Evolutionary conservation across 2,888 invertebrate species (phyloP).

Genomic region (Trichopria drosophilae): DNA sequence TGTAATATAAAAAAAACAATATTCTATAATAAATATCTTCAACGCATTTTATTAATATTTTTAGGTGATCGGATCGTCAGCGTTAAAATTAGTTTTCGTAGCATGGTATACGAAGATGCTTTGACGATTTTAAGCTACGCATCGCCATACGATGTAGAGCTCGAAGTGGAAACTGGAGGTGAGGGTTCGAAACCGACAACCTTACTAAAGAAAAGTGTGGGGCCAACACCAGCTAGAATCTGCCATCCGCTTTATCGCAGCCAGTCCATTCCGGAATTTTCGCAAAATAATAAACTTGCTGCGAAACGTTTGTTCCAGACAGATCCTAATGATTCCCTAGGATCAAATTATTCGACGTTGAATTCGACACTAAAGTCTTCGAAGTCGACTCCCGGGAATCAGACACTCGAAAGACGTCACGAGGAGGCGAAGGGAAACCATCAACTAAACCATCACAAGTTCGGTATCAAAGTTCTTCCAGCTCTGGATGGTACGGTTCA

Average conservation of each 20-base stretch:
- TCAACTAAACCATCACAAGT: conserved; percentile 62
- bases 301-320: conserved; percentile 56
- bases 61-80: conserved; percentile 86
- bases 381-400: conserved; percentile 48
- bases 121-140: conserved; percentile 87
- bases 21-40: neutral
- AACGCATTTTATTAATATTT: no score
- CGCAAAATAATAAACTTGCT: conserved; percentile 56
- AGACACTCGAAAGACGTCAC: conserved; percentile 50
- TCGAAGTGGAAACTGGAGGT: conserved; percentile 70
- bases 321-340: conserved; percentile 56
- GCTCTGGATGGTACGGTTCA: conserved; percentile 54
- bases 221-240: conserved; percentile 58
- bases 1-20: neutral
- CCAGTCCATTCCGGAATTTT: conserved; percentile 78
- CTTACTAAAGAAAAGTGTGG: conserved; percentile 54
- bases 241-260: conserved; percentile 77
- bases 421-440: conserved; percentile 62
- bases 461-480: conserved; percentile 69
- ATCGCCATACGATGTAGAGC: conserved; percentile 84
- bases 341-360: conserved; percentile 58
- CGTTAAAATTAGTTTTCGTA: conserved; percentile 83
- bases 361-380: conserved; percentile 52
- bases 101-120: conserved; percentile 89
- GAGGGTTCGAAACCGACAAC: conserved; percentile 55